Evolutionary conservation across 2,888 invertebrate species (phyloP).

Genomic region (Polyploca ridens): DNA sequence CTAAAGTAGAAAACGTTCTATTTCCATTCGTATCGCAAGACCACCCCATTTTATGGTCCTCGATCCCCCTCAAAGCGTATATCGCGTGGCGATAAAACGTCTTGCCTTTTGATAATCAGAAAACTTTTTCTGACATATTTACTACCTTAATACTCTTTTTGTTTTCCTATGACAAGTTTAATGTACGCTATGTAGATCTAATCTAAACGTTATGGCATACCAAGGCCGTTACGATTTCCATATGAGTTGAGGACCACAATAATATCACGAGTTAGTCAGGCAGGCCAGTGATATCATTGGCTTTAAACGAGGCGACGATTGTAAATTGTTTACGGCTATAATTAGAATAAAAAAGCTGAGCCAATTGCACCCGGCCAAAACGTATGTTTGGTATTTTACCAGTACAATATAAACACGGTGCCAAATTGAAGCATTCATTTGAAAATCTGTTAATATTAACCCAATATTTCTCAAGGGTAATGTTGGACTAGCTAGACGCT

Average conservation of each 20-base stretch:
- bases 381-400: conserved; percentile 19
- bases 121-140: conserved; percentile 21
- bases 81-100: conserved; percentile 26
- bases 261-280: conserved; percentile 43
- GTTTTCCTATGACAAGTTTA: conserved; percentile 10
- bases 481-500: background rate
- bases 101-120: conserved; percentile 19
- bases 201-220: conserved; percentile 27
- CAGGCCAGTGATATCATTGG: conserved; percentile 44
- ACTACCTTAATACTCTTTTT: background rate
- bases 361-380: conserved; percentile 26
- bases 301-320: conserved; percentile 10
- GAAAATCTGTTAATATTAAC: background rate
- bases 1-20: conserved; percentile 25
- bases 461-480: background rate
- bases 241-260: conserved; percentile 40
- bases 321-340: conserved; percentile 19
- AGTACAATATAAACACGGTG: conserved; percentile 29
- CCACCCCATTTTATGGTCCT: conserved; percentile 26
- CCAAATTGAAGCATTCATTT: conserved; percentile 23
- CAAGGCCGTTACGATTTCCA: conserved; percentile 53
- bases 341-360: conserved; percentile 23
- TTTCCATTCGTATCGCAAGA: conserved; percentile 29
- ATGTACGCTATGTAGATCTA: conserved; percentile 31
- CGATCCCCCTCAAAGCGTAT: conserved; percentile 19